Percentiles rank a stretch among this genome's conserved stretches.
These are phyloP conservation scores for Hydrozoanthus tunicans DNA, from an alignment of 64 coral and sea anemone genomes.

Conservation along the genomic window DNA sequence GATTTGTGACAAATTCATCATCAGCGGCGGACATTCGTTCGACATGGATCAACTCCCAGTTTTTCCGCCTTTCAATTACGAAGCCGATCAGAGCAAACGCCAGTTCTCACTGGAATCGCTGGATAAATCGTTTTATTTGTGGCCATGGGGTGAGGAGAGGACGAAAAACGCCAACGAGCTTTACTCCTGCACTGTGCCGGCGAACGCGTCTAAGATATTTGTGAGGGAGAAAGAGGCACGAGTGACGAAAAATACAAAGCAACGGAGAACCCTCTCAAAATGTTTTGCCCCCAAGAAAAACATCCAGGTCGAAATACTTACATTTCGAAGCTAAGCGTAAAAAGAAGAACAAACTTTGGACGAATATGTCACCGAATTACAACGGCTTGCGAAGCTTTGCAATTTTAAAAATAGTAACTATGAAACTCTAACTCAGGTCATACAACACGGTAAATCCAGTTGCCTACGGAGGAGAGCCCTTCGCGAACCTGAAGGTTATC, in stretches of 20 bases:
- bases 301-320: constrained; percentile 67
- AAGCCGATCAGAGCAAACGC: background rate
- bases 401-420: constrained; percentile 29
- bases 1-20: no score
- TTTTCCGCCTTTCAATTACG: background rate
- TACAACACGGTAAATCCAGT: constrained; percentile 66
- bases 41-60: background rate
- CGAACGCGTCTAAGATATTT: constrained; percentile 11
- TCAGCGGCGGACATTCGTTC: background rate
- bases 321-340: constrained; percentile 57
- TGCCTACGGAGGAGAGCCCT: constrained; percentile 56
- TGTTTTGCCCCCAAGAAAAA: constrained; percentile 58
- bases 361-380: constrained; percentile 65
- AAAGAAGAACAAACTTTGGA: constrained; percentile 58
- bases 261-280: constrained; percentile 9
- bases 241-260: background rate
- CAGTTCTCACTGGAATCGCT: constrained; percentile 32
- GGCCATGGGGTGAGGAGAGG: constrained; percentile 10
- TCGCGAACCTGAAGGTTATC: background rate
- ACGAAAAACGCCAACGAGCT: constrained; percentile 5
- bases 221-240: constrained; percentile 2
- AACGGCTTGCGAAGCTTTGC: constrained; percentile 59
- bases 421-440: constrained; percentile 63
- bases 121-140: constrained; percentile 31
- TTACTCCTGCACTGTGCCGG: constrained; percentile 33